These are phyloP conservation scores for Brienomyrus longianalis DNA, from an alignment of 2,113 vertebrate species.

Conservation along the genomic window DNA sequence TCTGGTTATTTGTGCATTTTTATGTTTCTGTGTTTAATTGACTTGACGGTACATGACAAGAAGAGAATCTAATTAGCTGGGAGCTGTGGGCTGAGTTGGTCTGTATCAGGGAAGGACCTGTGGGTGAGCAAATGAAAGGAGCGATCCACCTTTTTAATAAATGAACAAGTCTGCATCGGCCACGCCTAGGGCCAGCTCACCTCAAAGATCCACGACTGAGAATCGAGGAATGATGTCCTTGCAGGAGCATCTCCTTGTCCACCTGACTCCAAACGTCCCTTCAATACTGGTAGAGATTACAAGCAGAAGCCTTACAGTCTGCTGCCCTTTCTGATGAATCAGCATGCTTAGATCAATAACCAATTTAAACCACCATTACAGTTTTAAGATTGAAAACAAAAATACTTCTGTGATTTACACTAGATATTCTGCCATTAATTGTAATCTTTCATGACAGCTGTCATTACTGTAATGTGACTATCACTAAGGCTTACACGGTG, in stretches of 20 bases:
- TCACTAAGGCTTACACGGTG: background rate
- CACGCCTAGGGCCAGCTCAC: background rate
- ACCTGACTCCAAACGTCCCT: background rate
- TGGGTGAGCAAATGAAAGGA: slow-evolving; percentile 3
- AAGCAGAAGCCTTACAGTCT: background rate
- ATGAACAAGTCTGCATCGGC: background rate
- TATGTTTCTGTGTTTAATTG: slow-evolving; percentile 5
- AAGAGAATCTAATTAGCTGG: background rate
- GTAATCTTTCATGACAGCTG: background rate
- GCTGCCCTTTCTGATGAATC: background rate
- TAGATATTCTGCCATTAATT: background rate
- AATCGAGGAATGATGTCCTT: background rate
- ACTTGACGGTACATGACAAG: background rate
- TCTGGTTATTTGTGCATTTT: background rate
- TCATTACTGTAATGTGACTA: slow-evolving; percentile 8
- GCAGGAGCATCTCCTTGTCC: background rate
- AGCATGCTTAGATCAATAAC: background rate
- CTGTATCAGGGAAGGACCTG: background rate
- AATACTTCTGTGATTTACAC: background rate
- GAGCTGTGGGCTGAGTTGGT: background rate
- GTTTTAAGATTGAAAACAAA: background rate
- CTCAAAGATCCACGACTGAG: background rate
- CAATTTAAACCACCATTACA: slow-evolving; percentile 1
- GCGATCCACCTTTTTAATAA: background rate
- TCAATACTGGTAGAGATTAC: background rate